Evolutionary conservation across 2,888 invertebrate species (phyloP).

Genomic region (Adelphocoris suturalis): DNA sequence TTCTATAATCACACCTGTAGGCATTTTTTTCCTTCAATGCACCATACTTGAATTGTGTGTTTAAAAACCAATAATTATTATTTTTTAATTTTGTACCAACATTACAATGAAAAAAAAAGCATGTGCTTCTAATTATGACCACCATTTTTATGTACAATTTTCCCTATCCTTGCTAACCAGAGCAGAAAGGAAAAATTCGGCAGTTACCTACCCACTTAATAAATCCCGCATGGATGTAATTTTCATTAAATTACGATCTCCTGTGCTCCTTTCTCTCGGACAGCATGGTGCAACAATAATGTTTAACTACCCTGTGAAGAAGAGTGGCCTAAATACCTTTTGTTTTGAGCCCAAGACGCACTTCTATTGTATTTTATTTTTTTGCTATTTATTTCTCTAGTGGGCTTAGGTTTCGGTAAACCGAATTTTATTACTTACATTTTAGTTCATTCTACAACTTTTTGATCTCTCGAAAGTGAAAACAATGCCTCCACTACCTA

Average conservation of each 20-base stretch:
- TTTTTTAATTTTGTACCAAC: background rate
- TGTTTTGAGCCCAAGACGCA: no score
- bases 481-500: no score
- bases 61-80: background rate
- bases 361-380: no score
- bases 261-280: slow-evolving; percentile 12
- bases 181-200: slow-evolving; percentile 8
- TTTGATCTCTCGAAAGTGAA: no score
- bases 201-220: background rate
- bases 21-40: background rate
- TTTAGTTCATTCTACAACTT: no score
- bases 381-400: no score
- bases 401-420: no score
- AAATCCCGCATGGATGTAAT: slow-evolving; percentile 23
- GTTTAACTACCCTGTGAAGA: background rate
- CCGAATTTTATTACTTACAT: no score
- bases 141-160: background rate
- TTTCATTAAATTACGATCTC: background rate
- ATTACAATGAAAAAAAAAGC: background rate
- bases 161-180: slow-evolving; percentile 5
- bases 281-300: slow-evolving; percentile 16
- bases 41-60: background rate
- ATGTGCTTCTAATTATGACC: background rate
- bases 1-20: slow-evolving; percentile 4
- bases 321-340: background rate